These are phyloP conservation scores for Oreochromis aureus DNA, from an alignment of 2,113 vertebrate species.

Conservation along the genomic window DNA sequence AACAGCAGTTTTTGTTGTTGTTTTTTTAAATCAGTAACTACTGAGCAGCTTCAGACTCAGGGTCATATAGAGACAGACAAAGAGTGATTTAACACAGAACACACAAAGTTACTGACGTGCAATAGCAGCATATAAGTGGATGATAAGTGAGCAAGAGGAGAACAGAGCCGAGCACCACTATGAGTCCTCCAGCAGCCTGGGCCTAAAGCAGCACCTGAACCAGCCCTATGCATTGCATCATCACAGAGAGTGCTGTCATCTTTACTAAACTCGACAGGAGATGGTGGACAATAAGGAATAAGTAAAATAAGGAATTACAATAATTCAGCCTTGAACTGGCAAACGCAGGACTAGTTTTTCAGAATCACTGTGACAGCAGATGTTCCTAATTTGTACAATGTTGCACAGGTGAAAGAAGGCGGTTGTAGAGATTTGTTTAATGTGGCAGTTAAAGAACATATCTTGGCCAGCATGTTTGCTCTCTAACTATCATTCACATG, in stretches of 20 bases:
- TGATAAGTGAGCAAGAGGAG: neutral
- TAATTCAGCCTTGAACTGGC: neutral
- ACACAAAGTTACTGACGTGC: neutral
- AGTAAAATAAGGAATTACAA: neutral
- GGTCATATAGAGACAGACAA: neutral
- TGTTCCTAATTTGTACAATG: neutral
- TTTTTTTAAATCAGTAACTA: neutral
- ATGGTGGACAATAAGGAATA: neutral
- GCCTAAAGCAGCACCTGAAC: neutral
- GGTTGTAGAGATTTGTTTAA: neutral
- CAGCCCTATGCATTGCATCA: neutral
- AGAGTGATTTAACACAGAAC: neutral
- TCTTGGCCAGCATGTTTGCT: neutral
- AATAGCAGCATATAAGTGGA: neutral
- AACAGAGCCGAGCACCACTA: neutral
- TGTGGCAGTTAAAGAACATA: neutral
- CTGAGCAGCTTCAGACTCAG: neutral
- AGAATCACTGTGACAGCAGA: neutral
- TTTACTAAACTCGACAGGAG: neutral
- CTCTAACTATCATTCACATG: neutral
- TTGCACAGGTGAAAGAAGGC: neutral
- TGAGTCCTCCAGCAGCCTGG: neutral
- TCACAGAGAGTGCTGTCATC: neutral
- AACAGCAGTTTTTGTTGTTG: neutral
- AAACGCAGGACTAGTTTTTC: neutral